Evolutionary conservation across 2,888 invertebrate species (phyloP), one percentile per base, ranked within the genome.

Genomic region (Zaprionus bogoriensis): DNA sequence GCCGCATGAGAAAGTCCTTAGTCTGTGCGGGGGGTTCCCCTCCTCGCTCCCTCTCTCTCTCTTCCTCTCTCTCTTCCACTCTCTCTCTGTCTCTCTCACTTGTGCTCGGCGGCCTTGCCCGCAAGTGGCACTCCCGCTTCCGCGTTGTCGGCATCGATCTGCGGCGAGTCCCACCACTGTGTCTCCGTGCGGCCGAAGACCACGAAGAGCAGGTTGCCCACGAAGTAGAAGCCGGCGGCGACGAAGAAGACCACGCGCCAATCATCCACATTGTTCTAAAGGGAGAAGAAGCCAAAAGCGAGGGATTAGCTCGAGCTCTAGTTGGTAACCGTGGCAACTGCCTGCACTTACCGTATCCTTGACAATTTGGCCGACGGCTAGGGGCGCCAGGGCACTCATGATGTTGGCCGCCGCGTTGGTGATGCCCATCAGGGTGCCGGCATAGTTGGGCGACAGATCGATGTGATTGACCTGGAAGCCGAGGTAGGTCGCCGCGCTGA

Each of bases 381-480:
- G 90, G 0, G 97, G 96, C 0, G 96, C 96, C 71, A 96, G 88
- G 50, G 96, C 94, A 45, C 96, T 95, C 90, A 95, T 94, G n/a
- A 96, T 91, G 86, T 95, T 96, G 0, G 95, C 95, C 0, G 93
- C 91, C 3, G 94, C 95, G 88, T 97, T 97, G 0, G 96, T 96
- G 71, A 97, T 93, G 2, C 97, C 97, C 96, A 97, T 96, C 80
- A 97, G 90, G 0, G 95, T 94, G 32, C 96, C 96, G 4, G 96
- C 95, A 89, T 95, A 96, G 88, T 95, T 96, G 0, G 96, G 96
- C 4, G 96, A 95, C 50, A 97, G 92, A 91, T 97, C 97, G 76
- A 97, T 95, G 85, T 96, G 96, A 69, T 96, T 96, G 94, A 93
- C 92, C 94, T 95, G 93, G 87, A 95, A 95, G 5, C 96, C 96